phyloP scores from a whole-genome alignment of 2,113 vertebrate species.

The Aplodontia rufa region DNA sequence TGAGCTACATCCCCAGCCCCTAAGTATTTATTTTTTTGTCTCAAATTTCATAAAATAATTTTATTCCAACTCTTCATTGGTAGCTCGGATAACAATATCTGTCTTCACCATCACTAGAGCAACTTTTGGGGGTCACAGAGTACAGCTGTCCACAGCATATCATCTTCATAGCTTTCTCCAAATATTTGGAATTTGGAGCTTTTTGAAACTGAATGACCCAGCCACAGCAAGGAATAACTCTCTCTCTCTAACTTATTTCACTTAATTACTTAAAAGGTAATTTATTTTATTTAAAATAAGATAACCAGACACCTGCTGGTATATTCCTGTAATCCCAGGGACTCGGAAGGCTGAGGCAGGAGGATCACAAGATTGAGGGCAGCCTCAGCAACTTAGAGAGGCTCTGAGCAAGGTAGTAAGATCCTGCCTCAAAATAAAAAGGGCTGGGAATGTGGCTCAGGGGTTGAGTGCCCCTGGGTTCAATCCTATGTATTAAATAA shows the following conservation, averaged over 20 bases:
- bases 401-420: not conserved
- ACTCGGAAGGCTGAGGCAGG: not conserved
- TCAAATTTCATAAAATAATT: conserved; percentile 26
- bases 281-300: conserved; percentile 31
- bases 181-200: not conserved
- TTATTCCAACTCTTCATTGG: not conserved
- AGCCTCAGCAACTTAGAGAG: not conserved
- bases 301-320: not conserved
- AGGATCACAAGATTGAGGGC: not conserved
- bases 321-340: not conserved
- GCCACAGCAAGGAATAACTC: not conserved
- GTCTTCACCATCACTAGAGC: not conserved
- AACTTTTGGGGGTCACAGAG: not conserved
- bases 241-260: not conserved
- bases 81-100: not conserved
- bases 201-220: not conserved
- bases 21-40: not conserved
- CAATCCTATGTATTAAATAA: not conserved
- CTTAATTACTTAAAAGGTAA: not conserved
- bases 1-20: not conserved
- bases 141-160: not conserved
- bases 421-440: not conserved
- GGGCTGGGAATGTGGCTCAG: not conserved
- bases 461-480: not conserved
- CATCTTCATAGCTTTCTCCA: not conserved